These are phyloP conservation scores for Ceratotherium simum DNA, from an alignment of 2,113 vertebrate species.

Conservation along the genomic window DNA sequence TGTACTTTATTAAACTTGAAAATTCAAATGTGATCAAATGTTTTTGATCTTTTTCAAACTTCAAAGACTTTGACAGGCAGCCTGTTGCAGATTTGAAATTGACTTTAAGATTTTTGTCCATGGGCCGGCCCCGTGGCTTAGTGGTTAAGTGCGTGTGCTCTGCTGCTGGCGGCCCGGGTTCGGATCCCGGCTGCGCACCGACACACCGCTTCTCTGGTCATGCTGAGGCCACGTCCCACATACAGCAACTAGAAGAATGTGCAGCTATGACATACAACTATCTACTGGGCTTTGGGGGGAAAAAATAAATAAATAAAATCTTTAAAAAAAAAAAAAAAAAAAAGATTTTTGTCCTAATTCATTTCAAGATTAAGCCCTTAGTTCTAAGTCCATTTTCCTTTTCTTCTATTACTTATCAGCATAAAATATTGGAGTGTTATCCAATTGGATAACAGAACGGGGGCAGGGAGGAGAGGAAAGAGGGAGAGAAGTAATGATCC, in stretches of 20 bases:
- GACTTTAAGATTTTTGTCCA: conserved; percentile 33
- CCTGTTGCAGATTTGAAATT: neutral
- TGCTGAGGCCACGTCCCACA: no score
- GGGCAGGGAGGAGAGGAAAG: neutral
- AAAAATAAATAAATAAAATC: no score
- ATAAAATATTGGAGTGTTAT: neutral
- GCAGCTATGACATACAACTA: no score
- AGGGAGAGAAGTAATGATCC: neutral
- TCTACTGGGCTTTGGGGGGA: no score
- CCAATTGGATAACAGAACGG: neutral
- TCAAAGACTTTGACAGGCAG: neutral
- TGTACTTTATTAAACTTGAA: conserved; percentile 62
- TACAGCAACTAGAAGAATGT: no score
- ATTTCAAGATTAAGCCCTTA: conserved; percentile 52
- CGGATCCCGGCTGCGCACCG: no score
- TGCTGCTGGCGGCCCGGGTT: no score
- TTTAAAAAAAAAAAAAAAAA: no score
- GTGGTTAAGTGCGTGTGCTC: no score
- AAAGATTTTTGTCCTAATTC: conserved; percentile 36
- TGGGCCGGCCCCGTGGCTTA: no score
- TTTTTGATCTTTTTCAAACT: conserved; percentile 43
- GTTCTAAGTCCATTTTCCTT: conserved; percentile 15
- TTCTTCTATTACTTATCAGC: conserved; percentile 33
- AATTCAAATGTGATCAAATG: conserved; percentile 62
- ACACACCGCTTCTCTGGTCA: no score